These are phyloP conservation scores for Plectrocnemia conspersa DNA, from an alignment of 1,140 invertebrate species.

Conservation along the genomic window DNA sequence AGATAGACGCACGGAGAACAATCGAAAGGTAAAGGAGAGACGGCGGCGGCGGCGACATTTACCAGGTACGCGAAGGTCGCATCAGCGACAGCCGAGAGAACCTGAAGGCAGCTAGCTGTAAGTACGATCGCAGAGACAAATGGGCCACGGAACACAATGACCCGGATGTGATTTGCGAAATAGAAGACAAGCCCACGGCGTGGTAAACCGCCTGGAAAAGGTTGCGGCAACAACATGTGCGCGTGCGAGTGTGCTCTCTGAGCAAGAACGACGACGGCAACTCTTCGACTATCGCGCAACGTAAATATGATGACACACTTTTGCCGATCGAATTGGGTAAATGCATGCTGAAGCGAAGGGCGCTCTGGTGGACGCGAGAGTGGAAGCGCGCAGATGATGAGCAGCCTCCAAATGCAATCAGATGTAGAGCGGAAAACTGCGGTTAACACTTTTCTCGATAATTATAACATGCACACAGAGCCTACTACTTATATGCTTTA, in stretches of 20 bases:
- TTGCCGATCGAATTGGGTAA: too few relatives aligned
- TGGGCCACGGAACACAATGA: background rate
- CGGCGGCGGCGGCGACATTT: background rate
- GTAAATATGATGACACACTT: too few relatives aligned
- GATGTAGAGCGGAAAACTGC: too few relatives aligned
- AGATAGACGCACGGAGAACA: background rate
- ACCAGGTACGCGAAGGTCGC: constrained; percentile 13
- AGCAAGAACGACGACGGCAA: background rate
- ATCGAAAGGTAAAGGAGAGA: background rate
- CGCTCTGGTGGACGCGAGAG: too few relatives aligned
- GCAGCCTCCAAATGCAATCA: too few relatives aligned
- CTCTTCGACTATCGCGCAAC: too few relatives aligned
- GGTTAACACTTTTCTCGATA: too few relatives aligned
- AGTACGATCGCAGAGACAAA: background rate
- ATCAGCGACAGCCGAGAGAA: background rate
- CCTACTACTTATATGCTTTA: too few relatives aligned
- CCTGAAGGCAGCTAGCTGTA: background rate
- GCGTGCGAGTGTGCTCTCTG: background rate
- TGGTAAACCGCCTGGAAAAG: constrained; percentile 10
- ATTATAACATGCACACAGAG: too few relatives aligned
- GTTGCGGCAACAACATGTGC: background rate
- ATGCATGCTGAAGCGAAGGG: too few relatives aligned
- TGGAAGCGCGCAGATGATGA: too few relatives aligned
- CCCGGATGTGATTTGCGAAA: constrained; percentile 14
- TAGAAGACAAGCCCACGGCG: constrained; percentile 3